Conservation (phyloP, 2,113 vertebrate genomes). For the Etheostoma spectabile region DNA sequence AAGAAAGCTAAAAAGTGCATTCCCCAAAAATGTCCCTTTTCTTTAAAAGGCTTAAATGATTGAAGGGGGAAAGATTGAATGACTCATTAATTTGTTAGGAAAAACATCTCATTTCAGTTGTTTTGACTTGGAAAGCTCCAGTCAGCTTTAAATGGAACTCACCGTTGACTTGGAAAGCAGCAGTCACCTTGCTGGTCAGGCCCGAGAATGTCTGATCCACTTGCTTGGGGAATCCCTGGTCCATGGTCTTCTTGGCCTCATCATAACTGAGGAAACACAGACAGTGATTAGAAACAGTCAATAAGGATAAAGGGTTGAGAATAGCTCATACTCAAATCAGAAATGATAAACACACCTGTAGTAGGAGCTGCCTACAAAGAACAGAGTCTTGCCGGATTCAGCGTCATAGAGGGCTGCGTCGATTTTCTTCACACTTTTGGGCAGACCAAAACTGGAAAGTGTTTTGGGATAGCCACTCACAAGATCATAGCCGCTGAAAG, state of each 20-base stretch:
- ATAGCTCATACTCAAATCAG: neutral
- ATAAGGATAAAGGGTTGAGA: neutral
- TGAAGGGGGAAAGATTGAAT: too few species aligned
- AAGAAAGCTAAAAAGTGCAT: neutral
- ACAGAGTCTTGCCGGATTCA: conserved; percentile 83
- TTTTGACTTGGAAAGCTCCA: neutral
- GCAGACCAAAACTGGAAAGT: conserved; percentile 84
- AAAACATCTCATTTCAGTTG: neutral
- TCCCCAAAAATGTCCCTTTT: neutral
- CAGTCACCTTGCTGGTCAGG: conserved; percentile 82
- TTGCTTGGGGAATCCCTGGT: conserved; percentile 84
- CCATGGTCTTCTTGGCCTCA: conserved; percentile 83
- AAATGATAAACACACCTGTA: conserved; percentile 87
- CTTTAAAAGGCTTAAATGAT: neutral
- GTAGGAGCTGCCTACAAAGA: conserved; percentile 85
- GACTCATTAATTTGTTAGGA: neutral
- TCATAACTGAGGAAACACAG: conserved; percentile 85
- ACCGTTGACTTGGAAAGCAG: conserved; percentile 86
- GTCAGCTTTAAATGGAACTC: conserved; percentile 42
- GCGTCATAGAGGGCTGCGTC: conserved; percentile 86
- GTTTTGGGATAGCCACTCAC: conserved; percentile 83
- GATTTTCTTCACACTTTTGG: conserved; percentile 81
- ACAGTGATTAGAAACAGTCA: conserved; percentile 20
- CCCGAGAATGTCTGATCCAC: conserved; percentile 79
- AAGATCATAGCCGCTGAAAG: conserved; percentile 85